Evolutionary conservation across 2,113 vertebrate genomes (phyloP).

Genomic region (Corythoichthys haematopterus): DNA sequence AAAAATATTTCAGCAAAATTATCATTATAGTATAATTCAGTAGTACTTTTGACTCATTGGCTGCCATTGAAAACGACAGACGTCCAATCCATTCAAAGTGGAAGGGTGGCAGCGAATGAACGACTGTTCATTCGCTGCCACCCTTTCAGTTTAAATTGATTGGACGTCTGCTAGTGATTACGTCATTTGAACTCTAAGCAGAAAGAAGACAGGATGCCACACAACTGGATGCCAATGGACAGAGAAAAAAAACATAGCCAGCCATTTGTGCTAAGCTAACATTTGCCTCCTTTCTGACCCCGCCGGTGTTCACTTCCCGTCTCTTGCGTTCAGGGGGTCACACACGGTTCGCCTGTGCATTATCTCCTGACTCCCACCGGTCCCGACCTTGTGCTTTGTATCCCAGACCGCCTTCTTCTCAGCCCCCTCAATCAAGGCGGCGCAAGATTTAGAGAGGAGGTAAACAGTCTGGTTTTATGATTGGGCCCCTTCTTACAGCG

Average conservation of each 20-base stretch:
- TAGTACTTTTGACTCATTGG: no score
- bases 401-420: conserved; percentile 33
- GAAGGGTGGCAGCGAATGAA: no score
- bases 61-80: no score
- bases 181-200: no score
- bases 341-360: conserved; percentile 6
- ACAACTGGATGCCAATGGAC: no score
- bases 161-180: no score
- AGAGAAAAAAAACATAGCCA: background rate
- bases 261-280: background rate
- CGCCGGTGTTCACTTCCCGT: background rate
- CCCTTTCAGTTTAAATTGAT: no score
- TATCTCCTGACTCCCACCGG: conserved; percentile 9
- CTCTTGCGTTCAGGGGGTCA: background rate
- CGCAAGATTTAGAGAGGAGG: conserved; percentile 67
- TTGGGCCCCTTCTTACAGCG: conserved; percentile 65
- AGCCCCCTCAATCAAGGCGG: conserved; percentile 61
- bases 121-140: no score
- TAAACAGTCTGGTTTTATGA: conserved; percentile 72
- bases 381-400: conserved; percentile 17
- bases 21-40: no score
- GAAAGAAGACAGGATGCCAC: no score
- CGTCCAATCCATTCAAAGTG: no score
- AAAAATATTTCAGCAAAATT: no score
- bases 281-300: background rate